Evolutionary conservation across 1,140 invertebrate genomes (phyloP), one percentile per base, ranked within the genome.

Genomic region (Neomicropteryx cornuta): DNA sequence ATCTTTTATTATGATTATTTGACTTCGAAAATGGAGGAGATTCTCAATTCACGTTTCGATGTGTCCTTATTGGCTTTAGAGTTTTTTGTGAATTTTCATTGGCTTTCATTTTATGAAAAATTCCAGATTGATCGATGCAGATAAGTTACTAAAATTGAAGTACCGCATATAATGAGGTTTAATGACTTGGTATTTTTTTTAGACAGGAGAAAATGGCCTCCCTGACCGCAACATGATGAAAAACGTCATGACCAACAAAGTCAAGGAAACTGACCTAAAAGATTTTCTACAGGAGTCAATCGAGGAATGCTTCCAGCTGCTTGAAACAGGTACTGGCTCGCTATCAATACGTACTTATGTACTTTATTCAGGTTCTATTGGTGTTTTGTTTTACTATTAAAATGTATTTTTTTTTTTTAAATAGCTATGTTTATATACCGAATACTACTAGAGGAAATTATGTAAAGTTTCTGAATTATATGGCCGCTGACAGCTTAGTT

Each of bases 211-310:
- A 13, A 59, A 60, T 28, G 70, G 68, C 1, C 63, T 69, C 51
- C 71, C 70, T 0, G 70, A 73, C 33, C 57, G 60, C n/a, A 69
- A 71, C 43, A 54, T 71, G 33, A 61, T 71, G 1, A 65, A 58
- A 27, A 66, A 70, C 36, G 38, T 58, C n/a, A 53, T 73, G 3
- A 72, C 64, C 8, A 68, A 68, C 36, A 60, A 68, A 20, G 52
- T 72, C 0, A 61, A 60, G 16, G 67, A 71, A 39, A 62, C 68
- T 30, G 68, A 70, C 20, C 44, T 73, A 2, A 62, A 54, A 22
- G 70, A 68, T 44, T 73, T 73, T 38, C 55, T 70, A 10, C 66
- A 67, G 46, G 69, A 72, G 39, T 66, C 69, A 1, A 67, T 71
- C 34, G 66, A 72, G 39, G 68, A 71, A 37, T 73, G 71, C 43